These are phyloP conservation scores for Epirrhoe tristata DNA, from an alignment of 2,888 invertebrate species.

Conservation along the genomic window DNA sequence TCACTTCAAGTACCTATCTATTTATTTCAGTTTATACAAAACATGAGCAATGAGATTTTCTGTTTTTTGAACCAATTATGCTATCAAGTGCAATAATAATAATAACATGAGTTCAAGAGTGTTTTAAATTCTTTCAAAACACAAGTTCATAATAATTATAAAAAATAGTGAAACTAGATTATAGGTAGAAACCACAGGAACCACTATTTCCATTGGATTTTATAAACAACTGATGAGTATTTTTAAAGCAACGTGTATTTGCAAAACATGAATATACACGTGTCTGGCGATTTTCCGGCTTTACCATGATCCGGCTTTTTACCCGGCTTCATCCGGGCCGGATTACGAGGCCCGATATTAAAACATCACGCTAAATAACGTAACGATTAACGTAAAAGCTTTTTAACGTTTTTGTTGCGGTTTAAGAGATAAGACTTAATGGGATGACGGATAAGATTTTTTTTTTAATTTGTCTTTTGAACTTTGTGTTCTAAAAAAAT, in stretches of 20 bases:
- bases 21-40: no score
- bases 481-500: not conserved
- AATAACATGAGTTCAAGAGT: no score
- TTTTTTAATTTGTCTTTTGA: not conserved
- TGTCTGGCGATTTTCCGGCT: conserved; percentile 17
- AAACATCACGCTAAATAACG: conserved; percentile 54
- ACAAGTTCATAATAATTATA: no score
- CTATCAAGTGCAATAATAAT: no score
- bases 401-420: conserved; percentile 51
- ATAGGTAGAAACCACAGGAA: no score
- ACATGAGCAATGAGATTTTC: no score
- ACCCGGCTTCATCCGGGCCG: conserved; percentile 26
- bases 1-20: no score
- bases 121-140: no score
- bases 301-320: conserved; percentile 13
- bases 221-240: not conserved
- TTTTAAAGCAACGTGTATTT: not conserved
- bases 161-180: no score
- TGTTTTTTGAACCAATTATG: no score
- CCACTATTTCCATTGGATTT: not conserved
- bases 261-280: not conserved
- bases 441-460: not conserved
- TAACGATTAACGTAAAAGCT: conserved; percentile 57
- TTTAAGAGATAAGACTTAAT: conserved; percentile 22
- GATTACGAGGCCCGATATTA: conserved; percentile 47